A percentile compares a stretch with the other conserved stretches of the same genome.
Conservation (phyloP, 1,140 invertebrate genomes). For the Aphaenogaster floridana region DNA sequence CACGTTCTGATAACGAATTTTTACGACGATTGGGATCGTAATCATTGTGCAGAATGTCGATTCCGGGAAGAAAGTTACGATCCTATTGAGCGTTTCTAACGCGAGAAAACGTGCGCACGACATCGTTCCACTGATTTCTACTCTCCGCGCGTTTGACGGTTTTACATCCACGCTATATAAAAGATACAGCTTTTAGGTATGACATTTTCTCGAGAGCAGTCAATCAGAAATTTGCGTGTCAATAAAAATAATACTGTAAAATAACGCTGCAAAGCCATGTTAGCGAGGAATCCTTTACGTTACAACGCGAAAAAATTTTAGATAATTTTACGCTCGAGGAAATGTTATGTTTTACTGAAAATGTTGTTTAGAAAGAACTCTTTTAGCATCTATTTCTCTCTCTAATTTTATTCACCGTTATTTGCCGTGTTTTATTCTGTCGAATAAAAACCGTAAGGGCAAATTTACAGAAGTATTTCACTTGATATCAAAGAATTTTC, state of each 20-base stretch:
- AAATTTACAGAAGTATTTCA: constrained; percentile 28
- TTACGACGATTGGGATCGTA: constrained; percentile 15
- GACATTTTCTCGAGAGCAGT: not conserved
- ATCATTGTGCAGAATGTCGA: not conserved
- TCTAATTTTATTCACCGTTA: not conserved
- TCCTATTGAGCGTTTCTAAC: not conserved
- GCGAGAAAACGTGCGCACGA: not conserved
- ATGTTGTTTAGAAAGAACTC: not conserved
- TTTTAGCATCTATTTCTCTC: not conserved
- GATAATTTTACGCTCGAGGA: not conserved
- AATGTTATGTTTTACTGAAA: not conserved
- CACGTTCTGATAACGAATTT: constrained; percentile 26
- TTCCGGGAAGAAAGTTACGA: constrained; percentile 27
- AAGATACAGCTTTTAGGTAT: not conserved
- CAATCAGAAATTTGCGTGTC: not conserved
- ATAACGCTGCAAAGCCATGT: not conserved
- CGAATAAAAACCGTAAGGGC: not conserved
- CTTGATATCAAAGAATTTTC: constrained; percentile 37
- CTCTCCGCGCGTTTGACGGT: not conserved
- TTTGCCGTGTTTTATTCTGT: not conserved
- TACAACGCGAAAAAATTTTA: not conserved
- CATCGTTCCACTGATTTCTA: not conserved
- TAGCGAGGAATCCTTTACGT: not conserved
- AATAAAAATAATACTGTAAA: constrained; percentile 1
- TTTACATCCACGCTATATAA: not conserved